Evolutionary conservation across 1,140 invertebrate species (phyloP).

Genomic region (Marisa cornuarietis): DNA sequence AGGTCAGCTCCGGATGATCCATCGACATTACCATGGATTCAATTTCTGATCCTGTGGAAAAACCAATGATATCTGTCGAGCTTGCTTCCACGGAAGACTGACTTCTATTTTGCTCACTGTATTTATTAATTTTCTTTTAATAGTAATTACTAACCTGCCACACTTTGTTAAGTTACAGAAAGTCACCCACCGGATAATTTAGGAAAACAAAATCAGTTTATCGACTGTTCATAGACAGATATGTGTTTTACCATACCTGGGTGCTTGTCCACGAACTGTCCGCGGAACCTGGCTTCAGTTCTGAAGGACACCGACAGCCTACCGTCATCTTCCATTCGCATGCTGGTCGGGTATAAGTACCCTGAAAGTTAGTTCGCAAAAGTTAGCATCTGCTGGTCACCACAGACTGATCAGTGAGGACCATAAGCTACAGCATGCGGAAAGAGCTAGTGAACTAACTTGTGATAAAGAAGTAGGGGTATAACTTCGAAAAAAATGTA

Average conservation of each 20-base stretch:
- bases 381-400: too few relatives aligned
- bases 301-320: conserved; percentile 61
- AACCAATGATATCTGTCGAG: neutral
- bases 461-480: neutral
- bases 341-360: conserved; percentile 61
- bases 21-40: conserved; percentile 57
- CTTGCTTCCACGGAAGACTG: too few relatives aligned
- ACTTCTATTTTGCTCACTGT: too few relatives aligned
- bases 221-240: too few relatives aligned
- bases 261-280: conserved; percentile 59
- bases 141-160: too few relatives aligned
- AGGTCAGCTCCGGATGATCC: conserved; percentile 57
- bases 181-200: too few relatives aligned
- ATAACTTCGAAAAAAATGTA: neutral
- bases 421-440: too few relatives aligned
- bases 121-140: too few relatives aligned
- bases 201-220: too few relatives aligned
- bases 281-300: conserved; percentile 63
- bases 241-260: conserved; percentile 42
- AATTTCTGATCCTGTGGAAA: conserved; percentile 41
- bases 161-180: too few relatives aligned
- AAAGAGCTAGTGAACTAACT: too few relatives aligned
- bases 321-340: conserved; percentile 63
- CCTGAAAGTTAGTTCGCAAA: conserved; percentile 36
- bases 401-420: too few relatives aligned